Evolutionary conservation across 2,888 invertebrate species (phyloP), one percentile per base, ranked within the genome.

Genomic region (Cataglyphis altisquamis): DNA sequence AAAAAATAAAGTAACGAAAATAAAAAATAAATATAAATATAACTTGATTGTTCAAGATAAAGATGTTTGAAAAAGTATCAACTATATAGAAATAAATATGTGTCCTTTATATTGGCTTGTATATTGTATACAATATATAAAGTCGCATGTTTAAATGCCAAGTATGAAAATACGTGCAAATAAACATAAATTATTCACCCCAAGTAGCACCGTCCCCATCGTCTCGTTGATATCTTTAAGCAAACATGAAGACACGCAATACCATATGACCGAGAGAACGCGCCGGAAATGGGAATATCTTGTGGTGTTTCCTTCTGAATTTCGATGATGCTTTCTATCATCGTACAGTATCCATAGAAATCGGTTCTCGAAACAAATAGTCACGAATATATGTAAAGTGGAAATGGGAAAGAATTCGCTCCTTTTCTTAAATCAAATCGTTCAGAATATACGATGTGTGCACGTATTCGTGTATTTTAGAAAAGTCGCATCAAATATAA

Each of bases 101-200:
- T 41, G 45, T 60, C 41, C 57, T 36, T 36, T 63, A 10, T 68
- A 55, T 57, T 45, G 45, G 21, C 60, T 21, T 25, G 21, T 15
- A n/a, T 15, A n/a, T 18, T 12, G 18, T n/a, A n/a, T 29, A 29
- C n/a, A 15, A 29, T 55, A 25, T 57, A 36, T 52, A 67, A 82
- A 81, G 32, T 72, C 52, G 72, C 60, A 41, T 57, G 52, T 80
- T 78, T 81, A 83, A 89, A 70, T 64, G 57, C 32, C 75, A 60
- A 82, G 18, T 86, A 85, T 82, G 75, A 83, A 82, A 85, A 86
- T 85, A 85, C 83, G 84, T 72, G 91, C 90, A 91, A 88, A 90
- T 92, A 92, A 92, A 92, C 91, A 91, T 92, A 92, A 93, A 92
- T 93, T 94, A 93, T 93, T 93, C 93, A 93, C 92, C 92, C 92